Base-by-base conservation (phyloP, 2,797 vertebrate species). In the Danio kyathit region DNA sequence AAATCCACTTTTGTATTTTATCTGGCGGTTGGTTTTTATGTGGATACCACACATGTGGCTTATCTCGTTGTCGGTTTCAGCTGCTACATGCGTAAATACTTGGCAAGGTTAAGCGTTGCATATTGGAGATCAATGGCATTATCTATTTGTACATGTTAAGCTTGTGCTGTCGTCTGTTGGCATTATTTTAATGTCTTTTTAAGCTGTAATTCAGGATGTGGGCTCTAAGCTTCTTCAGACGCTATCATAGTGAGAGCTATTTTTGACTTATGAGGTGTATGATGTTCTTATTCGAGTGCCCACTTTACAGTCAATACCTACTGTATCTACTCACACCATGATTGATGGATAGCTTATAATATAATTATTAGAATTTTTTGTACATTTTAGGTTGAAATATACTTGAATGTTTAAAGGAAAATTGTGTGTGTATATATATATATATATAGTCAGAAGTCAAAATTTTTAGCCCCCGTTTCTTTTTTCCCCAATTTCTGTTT, bases 51-150 rank as follows among this genome's bases (percentile, higher is more conserved):
- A 12, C 11, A 1, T 41, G 63, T 66, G 14, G 51, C 12, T 44
- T 66, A 54, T 29, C 11, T 14, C 14, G 7, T n/a, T 65, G 63
- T n/a, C 29, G 8, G 21, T 78, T 69, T 69, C 41, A 17, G 64
- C 76, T 78, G 64, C 54, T 69, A 67, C 8, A 29, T 29, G 29
- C 29, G 17, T 19, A 10, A 59, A 9, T 69, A 19, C 43, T 69
- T 49, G 21, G 14, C 51, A 67, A 29, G 14, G 17, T 66, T 46
- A 29, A 29, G 29, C 29, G 29, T 6, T 60, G 49, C 19, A 40
- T 69, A 69, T 43, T 59, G 21, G 69, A 60, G n/a, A 49, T 69
- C 7, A 69, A 2, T 14, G 65, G 64, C 76, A 78, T 78, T 78
- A 78, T 13, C 9, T 67, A n/a, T 46, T 17, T 21, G 64, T 19